phyloP scores from a whole-genome alignment of 1,140 invertebrate species.

The Lithobius niger region DNA sequence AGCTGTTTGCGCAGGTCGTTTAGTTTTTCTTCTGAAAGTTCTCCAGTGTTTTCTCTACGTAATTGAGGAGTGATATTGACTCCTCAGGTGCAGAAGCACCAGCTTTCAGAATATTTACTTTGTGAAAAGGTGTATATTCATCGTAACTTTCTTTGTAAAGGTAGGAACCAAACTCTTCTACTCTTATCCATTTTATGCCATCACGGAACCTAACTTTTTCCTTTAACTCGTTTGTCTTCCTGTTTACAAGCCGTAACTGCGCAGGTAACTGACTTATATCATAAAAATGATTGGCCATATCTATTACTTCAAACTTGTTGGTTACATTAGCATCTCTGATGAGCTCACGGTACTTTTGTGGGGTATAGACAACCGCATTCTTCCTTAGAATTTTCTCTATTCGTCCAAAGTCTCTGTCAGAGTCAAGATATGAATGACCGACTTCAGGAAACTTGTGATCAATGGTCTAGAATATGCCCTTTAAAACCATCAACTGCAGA shows the following conservation, averaged over 20 bases:
- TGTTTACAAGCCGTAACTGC: neutral
- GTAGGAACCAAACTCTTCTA: neutral
- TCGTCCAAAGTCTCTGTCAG: neutral
- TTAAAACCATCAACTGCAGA: conserved; percentile 8
- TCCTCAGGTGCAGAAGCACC: neutral
- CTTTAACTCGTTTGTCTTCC: neutral
- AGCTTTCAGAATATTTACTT: neutral
- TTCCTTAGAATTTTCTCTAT: neutral
- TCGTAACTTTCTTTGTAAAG: neutral
- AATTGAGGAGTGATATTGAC: neutral
- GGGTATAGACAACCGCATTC: neutral
- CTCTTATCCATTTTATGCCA: conserved; percentile 1
- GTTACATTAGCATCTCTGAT: neutral
- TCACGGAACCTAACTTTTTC: neutral
- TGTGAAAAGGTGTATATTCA: neutral
- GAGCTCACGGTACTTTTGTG: neutral
- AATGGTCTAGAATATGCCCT: conserved; percentile 14
- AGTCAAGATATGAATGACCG: conserved; percentile 1
- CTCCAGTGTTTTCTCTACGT: neutral
- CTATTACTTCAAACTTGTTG: neutral
- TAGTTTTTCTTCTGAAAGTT: neutral
- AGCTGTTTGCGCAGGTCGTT: neutral
- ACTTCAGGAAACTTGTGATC: conserved; percentile 25
- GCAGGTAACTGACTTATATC: neutral
- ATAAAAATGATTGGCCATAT: conserved; percentile 1